Evolutionary conservation across 2,888 invertebrate genomes (phyloP), one percentile per base, ranked within the genome.

Genomic region (Tenthredo amoena): DNA sequence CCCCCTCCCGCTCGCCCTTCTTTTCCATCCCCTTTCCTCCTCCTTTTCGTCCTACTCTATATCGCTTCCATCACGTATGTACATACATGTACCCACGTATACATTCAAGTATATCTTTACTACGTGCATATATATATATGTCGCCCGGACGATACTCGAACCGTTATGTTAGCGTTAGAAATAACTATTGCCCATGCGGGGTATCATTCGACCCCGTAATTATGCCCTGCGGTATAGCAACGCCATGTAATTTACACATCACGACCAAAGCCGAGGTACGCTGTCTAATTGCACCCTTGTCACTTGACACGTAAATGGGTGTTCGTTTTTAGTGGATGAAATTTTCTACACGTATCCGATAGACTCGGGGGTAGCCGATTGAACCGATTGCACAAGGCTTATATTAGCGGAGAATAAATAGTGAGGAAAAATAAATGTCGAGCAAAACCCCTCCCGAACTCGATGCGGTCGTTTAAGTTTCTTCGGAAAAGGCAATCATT

Each of bases 401-500:
- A 21, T 18, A 12, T 77, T 34, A 12, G 21, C 40, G 21, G 9
- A 10, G 5, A 43, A 40, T 2, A 12, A 26, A 6, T 6, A n/a
- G 5, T 18, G 0, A 43, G n/a, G 34, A 15, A 34, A 68, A 15
- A 68, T 18, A 68, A 7, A 10, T 6, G 6, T 1, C 1, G 2
- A 31, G 34, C 7, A 18, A 68, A 68, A 68, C 3, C 21, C 21
- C 18, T 34, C 18, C 68, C 68, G 68, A 34, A 68, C 18, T 34
- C 34, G 6, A 31, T 34, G 34, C 55, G 34, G 15, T 21, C 74
- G 43, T 71, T 37, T 71, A 71, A 43, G 43, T 72, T 43, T 74
- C 40, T 40, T 34, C 21, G 65, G 47, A 47, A 77, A 47, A 83
- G 82, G 88, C 88, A 88, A 90, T 91, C 89, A 91, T 93, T 92